These are phyloP conservation scores for Brachionus koreanus DNA, from an alignment of 1,140 invertebrate genomes.

Conservation along the genomic window DNA sequence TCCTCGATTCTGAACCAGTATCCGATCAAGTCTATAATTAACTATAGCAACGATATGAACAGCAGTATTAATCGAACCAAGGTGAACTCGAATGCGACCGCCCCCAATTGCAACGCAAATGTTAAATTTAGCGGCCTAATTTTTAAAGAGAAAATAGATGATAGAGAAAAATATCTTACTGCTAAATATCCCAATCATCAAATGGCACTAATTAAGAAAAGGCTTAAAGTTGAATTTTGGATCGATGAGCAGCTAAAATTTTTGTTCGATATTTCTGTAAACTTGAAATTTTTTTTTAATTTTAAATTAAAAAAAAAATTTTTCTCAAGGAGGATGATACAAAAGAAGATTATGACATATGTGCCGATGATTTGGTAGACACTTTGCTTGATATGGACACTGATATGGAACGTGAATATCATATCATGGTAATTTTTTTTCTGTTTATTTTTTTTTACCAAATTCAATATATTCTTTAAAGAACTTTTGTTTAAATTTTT, in stretches of 20 bases:
- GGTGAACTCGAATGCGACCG: background rate
- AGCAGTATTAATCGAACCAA: slow-evolving; percentile 23
- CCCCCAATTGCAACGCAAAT: background rate
- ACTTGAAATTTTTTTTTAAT: too few species aligned
- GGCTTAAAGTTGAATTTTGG: slow-evolving; percentile 42
- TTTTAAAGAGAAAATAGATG: slow-evolving; percentile 40
- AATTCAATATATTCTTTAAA: too few species aligned
- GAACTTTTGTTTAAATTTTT: too few species aligned
- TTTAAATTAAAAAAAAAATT: background rate
- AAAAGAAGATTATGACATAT: slow-evolving; percentile 44
- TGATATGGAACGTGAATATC: slow-evolving; percentile 23
- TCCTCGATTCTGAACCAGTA: slow-evolving; percentile 15
- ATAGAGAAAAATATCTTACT: slow-evolving; percentile 44
- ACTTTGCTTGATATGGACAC: slow-evolving; percentile 39
- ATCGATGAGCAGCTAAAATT: slow-evolving; percentile 36
- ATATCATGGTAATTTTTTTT: slow-evolving; percentile 15
- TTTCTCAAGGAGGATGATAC: background rate
- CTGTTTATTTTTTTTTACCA: too few species aligned
- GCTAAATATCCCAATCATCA: slow-evolving; percentile 45
- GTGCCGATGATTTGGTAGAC: slow-evolving; percentile 43
- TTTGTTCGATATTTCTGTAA: slow-evolving; percentile 21
- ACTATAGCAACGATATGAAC: background rate
- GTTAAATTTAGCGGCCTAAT: slow-evolving; percentile 38
- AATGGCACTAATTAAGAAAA: slow-evolving; percentile 34
- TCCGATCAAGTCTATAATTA: slow-evolving; percentile 23